Conservation (phyloP, 2,113 vertebrate genomes). For the Bothrops jararaca region DNA sequence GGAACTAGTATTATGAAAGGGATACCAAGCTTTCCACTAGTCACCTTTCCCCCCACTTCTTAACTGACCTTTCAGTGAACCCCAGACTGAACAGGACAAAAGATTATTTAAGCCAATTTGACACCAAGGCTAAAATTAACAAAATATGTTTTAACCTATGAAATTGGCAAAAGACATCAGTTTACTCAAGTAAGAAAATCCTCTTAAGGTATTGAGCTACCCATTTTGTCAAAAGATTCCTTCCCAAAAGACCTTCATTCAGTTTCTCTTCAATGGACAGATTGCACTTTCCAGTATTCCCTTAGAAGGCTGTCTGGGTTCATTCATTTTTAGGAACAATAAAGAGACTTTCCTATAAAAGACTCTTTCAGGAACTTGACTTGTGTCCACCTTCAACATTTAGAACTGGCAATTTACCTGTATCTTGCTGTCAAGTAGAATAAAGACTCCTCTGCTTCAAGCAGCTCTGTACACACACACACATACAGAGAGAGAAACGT, state of each 20-base stretch:
- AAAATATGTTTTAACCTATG: background rate
- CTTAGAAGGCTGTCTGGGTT: background rate
- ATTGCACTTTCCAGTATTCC: too few species aligned
- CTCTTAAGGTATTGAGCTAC: background rate
- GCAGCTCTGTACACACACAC: too few species aligned
- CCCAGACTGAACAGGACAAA: background rate
- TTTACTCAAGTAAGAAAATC: background rate
- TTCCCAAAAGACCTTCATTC: background rate
- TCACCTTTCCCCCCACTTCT: background rate
- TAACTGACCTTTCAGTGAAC: background rate
- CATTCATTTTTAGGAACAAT: background rate
- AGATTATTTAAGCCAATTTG: background rate
- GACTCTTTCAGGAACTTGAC: too few species aligned
- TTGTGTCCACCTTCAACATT: background rate
- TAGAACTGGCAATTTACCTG: too few species aligned
- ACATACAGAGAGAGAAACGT: too few species aligned
- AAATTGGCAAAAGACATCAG: background rate
- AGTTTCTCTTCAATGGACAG: too few species aligned
- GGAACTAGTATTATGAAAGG: background rate
- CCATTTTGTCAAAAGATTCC: background rate
- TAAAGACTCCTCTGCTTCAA: too few species aligned
- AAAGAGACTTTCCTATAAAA: background rate
- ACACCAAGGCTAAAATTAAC: background rate
- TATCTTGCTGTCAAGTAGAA: too few species aligned
- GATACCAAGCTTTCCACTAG: background rate